Evolutionary conservation across 2,113 vertebrate species (phyloP), one percentile per base, ranked within the genome.

Genomic region (Myxocyprinus asiaticus): DNA sequence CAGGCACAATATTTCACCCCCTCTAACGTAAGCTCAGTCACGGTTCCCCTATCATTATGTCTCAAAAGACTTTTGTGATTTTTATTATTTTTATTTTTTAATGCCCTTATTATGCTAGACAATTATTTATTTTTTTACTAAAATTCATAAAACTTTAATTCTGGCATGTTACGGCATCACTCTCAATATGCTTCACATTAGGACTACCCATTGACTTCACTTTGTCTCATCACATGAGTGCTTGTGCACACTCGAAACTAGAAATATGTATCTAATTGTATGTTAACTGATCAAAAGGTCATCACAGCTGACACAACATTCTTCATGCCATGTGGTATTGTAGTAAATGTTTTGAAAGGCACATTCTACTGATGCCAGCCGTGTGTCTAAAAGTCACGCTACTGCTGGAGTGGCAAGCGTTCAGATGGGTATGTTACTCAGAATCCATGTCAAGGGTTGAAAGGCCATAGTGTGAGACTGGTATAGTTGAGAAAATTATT

Each of bases 81-180:
- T 84, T 87, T 82, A 80, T 83, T 64, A 81, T 78, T 82, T 61
- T 81, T 76, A 81, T 83, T 81, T 85, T 59, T 73, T 68, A 83
- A 47, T 9, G 48, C 11, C 56, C 42, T 67, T 70, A 73, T 45
- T 48, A 75, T 72, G 76, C 72, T 53, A 67, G 59, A 65, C 66
- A 70, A 79, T 55, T 80, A 33, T 62, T 76, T 11, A 64, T 78
- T 47, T 81, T 82, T 75, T 56, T 47, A 73, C 59, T 75, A 62
- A 65, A 82, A 82, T 84, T 75, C 44, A 78, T 84, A 80, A 83
- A 85, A 82, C 66, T 7, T 33, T 81, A 61, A 22, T 80, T 75
- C 45, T 56, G 47, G 47, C 17, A 17, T 44, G 61, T 66, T 75
- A 76, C 33, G 67, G 53, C 58, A 66, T 72, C 42, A 12, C 47